phyloP scores from a whole-genome alignment of 2,113 vertebrate species.

The Gymnarchus niloticus region DNA sequence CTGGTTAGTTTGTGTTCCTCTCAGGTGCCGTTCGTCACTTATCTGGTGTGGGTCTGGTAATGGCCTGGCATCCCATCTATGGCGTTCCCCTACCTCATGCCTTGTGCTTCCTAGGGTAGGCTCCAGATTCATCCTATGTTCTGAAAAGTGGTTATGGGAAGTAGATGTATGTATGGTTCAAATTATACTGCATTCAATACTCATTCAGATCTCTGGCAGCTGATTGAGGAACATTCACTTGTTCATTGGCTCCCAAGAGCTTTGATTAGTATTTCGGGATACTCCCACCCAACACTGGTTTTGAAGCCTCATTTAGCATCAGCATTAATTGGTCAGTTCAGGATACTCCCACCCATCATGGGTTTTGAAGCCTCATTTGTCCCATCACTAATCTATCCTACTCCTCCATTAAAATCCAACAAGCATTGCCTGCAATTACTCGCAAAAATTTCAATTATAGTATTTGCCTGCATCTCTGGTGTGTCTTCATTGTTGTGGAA shows the following conservation, averaged over 20 bases:
- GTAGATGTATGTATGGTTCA: neutral
- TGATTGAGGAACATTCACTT: neutral
- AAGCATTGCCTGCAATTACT: constrained; percentile 4
- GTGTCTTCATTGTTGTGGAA: neutral
- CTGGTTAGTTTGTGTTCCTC: neutral
- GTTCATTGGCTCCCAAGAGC: neutral
- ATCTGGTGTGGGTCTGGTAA: neutral
- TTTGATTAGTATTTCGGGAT: too few relatives aligned
- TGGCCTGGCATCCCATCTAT: neutral
- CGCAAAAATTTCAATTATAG: neutral
- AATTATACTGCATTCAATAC: neutral
- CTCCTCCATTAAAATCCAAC: constrained; percentile 2
- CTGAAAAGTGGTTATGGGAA: neutral
- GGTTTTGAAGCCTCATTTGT: neutral
- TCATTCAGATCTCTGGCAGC: too few relatives aligned
- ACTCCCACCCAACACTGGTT: neutral
- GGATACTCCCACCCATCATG: neutral
- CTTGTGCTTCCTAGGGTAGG: neutral
- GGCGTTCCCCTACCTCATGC: neutral
- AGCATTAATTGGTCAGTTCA: too few relatives aligned
- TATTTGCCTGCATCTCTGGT: neutral
- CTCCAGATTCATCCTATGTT: neutral
- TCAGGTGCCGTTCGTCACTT: neutral
- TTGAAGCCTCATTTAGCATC: neutral
- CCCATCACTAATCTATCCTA: neutral